A percentile compares a stretch with the other conserved stretches of the same genome.
Conservation (phyloP, 2,113 vertebrate species). For the Drymodes brunneopygia region DNA sequence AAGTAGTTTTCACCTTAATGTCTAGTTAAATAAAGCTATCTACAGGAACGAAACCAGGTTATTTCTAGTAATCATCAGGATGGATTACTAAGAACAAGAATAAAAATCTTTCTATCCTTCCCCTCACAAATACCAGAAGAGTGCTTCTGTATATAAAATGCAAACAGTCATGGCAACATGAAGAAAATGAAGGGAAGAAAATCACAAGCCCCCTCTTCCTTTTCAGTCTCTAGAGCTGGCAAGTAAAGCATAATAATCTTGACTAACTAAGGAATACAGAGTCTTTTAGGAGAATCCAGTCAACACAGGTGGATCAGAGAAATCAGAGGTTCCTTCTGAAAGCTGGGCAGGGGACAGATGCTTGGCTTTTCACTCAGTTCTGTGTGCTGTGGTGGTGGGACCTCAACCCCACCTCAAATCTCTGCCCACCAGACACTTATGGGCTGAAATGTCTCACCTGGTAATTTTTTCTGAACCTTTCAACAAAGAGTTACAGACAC, state of each 20-base stretch:
- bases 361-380: not conserved
- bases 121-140: not conserved
- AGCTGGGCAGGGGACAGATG: not conserved
- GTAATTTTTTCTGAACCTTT: not conserved
- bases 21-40: not conserved
- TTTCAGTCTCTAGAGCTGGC: not conserved
- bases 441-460: not conserved
- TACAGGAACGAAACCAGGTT: not conserved
- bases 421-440: not conserved
- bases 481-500: not conserved
- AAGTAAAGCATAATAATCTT: not conserved
- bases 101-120: not conserved
- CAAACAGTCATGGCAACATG: not conserved
- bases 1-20: not conserved
- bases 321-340: not conserved
- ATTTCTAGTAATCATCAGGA: not conserved
- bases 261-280: not conserved
- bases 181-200: not conserved
- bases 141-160: not conserved
- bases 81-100: not conserved
- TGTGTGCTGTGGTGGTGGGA: not conserved
- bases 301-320: not conserved
- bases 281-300: not conserved
- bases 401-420: not conserved
- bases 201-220: not conserved